Evolutionary conservation across 2,797 vertebrate genomes (phyloP), one percentile per base, ranked within the genome.

Genomic region (Tapirus indicus): DNA sequence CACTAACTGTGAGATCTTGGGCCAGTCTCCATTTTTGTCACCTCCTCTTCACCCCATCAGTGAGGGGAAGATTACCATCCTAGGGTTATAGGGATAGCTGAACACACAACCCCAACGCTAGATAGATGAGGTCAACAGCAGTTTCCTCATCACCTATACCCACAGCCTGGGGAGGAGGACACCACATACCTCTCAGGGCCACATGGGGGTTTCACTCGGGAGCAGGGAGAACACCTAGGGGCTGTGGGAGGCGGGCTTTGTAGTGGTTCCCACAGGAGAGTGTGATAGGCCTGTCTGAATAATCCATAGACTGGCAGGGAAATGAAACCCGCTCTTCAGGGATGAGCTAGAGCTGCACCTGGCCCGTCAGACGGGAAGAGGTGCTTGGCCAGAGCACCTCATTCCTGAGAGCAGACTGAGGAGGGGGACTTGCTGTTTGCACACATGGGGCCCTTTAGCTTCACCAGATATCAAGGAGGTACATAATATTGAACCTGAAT

Each of bases 181-280:
- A 32, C 25, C 17, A 10, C 5, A 6, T 16, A 32, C 12, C n/a
- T 6, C 3, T 23, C 17, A 7, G 2, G 49, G 38, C 5, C 41
- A 7, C 0, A 3, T 0, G 6, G 56, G 3, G 44, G 35, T 25
- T 66, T 77, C 23, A 5, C 17, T 82, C 0, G 0, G 60, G 23
- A 66, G 14, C 35, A 41, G 38, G 3, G 18, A 21, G 62, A 94
- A 23, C 6, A 52, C 32, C 2, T 2, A 58, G 47, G 56, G 7
- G 6, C 23, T 38, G n/a, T 0, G 49, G 14, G 60, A 60, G 6
- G 18, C 16, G 25, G 38, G 29, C n/a, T 75, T 75, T 52, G 60
- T 13, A 9, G 35, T 5, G 56, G 56, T 7, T 82, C 60, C 68
- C 17, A 4, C 2, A 38, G 71, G 41, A 41, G 62, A 3, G 18